Conservation (phyloP, 1,140 invertebrate genomes). For the Wasmannia auropunctata region DNA sequence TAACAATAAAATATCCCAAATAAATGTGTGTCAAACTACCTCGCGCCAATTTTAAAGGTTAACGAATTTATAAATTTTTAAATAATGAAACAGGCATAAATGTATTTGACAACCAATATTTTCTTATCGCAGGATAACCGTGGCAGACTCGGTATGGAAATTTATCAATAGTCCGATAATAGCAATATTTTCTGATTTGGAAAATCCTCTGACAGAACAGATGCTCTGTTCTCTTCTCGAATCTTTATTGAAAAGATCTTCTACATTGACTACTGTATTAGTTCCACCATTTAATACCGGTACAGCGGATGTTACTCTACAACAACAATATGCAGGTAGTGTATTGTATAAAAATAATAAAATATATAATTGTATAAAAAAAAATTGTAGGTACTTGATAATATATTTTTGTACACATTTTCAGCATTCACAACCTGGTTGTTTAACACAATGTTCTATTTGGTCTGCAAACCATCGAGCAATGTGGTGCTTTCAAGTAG, state of each 20-base stretch:
- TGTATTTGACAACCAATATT: neutral
- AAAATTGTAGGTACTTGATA: conserved; percentile 12
- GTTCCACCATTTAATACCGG: conserved; percentile 71
- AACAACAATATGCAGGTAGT: conserved; percentile 75
- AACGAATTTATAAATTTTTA: neutral
- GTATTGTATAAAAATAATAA: neutral
- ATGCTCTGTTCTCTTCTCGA: conserved; percentile 74
- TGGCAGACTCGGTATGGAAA: conserved; percentile 74
- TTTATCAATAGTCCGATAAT: conserved; percentile 77
- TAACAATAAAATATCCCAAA: neutral
- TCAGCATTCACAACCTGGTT: conserved; percentile 81
- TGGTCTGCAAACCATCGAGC: conserved; percentile 72
- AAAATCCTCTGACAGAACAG: conserved; percentile 70
- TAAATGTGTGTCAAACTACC: neutral
- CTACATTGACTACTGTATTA: conserved; percentile 77
- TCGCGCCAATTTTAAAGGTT: neutral
- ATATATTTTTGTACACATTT: conserved; percentile 41
- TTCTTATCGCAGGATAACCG: conserved; percentile 52
- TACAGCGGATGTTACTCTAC: conserved; percentile 60
- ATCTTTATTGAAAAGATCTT: conserved; percentile 73
- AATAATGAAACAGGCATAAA: neutral
- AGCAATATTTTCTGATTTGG: conserved; percentile 75
- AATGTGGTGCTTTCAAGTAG: conserved; percentile 70
- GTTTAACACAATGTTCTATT: conserved; percentile 80
- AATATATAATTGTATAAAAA: neutral